These are phyloP conservation scores for Paraescarpia echinospica DNA, from an alignment of 1,140 invertebrate genomes.

Conservation along the genomic window DNA sequence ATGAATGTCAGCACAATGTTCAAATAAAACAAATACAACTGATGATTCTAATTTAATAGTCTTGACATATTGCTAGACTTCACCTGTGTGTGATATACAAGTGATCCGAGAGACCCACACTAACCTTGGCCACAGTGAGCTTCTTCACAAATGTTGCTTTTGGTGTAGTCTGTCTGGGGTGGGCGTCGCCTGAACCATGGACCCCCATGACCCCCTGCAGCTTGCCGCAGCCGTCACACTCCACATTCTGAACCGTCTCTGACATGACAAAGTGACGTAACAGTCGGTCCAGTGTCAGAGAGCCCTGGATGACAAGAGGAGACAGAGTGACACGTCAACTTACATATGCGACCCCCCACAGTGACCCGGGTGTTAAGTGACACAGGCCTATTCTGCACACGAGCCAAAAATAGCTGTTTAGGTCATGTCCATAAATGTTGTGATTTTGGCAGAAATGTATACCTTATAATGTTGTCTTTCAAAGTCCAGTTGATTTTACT, in stretches of 20 bases:
- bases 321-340: conserved; percentile 39
- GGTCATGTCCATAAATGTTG: too few species aligned
- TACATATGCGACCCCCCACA: too few species aligned
- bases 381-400: too few species aligned
- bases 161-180: not conserved
- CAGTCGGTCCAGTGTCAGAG: conserved; percentile 68
- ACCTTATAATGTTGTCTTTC: too few species aligned
- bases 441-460: too few species aligned
- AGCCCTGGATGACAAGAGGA: conserved; percentile 25
- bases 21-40: too few species aligned
- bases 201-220: not conserved
- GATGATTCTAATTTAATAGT: too few species aligned
- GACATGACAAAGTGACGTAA: conserved; percentile 80
- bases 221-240: conserved; percentile 75
- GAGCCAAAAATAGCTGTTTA: too few species aligned
- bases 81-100: too few species aligned
- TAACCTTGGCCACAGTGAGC: conserved; percentile 82
- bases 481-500: too few species aligned
- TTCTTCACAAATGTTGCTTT: conserved; percentile 73
- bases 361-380: too few species aligned
- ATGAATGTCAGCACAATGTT: conserved; percentile 17
- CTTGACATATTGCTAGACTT: too few species aligned
- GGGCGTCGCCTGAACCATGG: not conserved
- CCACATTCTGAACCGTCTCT: conserved; percentile 79
- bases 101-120: not conserved